phyloP scores from a whole-genome alignment of 2,113 vertebrate species.

The Paracyprichromis sp. region DNA sequence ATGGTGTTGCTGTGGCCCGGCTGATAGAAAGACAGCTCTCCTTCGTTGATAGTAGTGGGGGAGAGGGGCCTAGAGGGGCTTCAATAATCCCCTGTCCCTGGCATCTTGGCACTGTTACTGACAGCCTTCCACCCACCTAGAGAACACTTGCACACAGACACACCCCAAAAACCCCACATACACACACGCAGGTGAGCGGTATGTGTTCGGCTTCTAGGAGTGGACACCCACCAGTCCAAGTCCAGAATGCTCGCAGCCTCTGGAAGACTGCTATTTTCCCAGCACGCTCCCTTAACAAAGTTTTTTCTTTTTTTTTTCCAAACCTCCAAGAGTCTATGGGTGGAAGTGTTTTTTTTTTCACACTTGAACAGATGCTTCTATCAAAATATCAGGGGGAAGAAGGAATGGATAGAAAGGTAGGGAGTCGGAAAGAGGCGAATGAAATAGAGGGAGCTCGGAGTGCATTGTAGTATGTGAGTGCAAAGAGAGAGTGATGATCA shows the following conservation, averaged over 20 bases:
- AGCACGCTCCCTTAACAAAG: conserved; percentile 72
- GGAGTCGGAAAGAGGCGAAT: neutral
- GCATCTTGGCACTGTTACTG: conserved; percentile 60
- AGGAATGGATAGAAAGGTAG: neutral
- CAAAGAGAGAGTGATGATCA: neutral
- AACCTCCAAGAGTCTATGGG: conserved; percentile 36
- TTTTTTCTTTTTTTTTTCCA: conserved; percentile 33
- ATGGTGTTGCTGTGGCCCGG: conserved; percentile 38
- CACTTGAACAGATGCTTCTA: conserved; percentile 63
- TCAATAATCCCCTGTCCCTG: conserved; percentile 59
- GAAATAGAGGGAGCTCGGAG: neutral
- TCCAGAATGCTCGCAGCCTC: conserved; percentile 53
- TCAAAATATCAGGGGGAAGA: conserved; percentile 45
- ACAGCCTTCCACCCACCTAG: conserved; percentile 59
- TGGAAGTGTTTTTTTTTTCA: conserved; percentile 32
- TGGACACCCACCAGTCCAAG: conserved; percentile 54
- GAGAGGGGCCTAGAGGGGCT: conserved; percentile 25
- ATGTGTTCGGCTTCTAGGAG: conserved; percentile 19
- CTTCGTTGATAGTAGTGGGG: conserved; percentile 51
- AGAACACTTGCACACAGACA: neutral
- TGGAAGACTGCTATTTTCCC: conserved; percentile 71
- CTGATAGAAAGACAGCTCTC: conserved; percentile 53
- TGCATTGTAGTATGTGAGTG: conserved; percentile 1
- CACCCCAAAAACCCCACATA: neutral
- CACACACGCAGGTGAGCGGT: conserved; percentile 33